Evolutionary conservation across 1,140 invertebrate species (phyloP), one percentile per base, ranked within the genome.

Genomic region (Lepidurus arcticus): DNA sequence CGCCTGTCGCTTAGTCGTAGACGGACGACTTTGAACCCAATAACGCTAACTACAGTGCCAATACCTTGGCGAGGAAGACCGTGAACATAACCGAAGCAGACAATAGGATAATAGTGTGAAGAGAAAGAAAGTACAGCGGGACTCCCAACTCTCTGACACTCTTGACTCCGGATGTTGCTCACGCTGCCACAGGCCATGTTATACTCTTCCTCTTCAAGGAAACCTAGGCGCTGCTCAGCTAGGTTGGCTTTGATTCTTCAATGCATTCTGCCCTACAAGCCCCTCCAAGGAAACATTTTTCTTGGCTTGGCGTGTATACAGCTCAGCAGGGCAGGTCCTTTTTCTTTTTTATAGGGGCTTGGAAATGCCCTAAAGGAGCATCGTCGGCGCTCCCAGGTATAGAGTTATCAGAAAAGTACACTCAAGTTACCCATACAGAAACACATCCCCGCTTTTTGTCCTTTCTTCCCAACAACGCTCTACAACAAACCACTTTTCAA

Each of bases 321-420:
- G 16, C 53, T n/a, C 53, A 65, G 53, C 53, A 65, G 53, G 47
- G 53, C 53, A 65, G 53, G 53, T 21, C 53, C 53, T 21, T 65
- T 65, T 21, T 65, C 21, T 21, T 34, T 8, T 9, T 65, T 65
- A 65, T 65, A 65, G 53, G 53, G 53, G 53, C 21, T 65, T 16
- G 13, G n/a, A 21, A 65, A 65, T 65, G 53, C 53, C 53, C 53
- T 65, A 13, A 65, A 65, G 53, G 53, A 65, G 53, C 53, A 65
- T 65, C 53, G 53, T 21, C 53, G 53, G 53, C 53, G 53, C 53
- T 65, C 53, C 53, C 53, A 65, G 53, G 53, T 65, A 65, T 65
- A 65, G 45, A 47, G 53, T 65, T 65, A 65, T 65, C 53, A 65
- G 53, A 65, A 65, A 65, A 65, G 53, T 65, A 65, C 53, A 65